Evolutionary conservation across 2,888 invertebrate genomes (phyloP).

Genomic region (Noctua janthe): DNA sequence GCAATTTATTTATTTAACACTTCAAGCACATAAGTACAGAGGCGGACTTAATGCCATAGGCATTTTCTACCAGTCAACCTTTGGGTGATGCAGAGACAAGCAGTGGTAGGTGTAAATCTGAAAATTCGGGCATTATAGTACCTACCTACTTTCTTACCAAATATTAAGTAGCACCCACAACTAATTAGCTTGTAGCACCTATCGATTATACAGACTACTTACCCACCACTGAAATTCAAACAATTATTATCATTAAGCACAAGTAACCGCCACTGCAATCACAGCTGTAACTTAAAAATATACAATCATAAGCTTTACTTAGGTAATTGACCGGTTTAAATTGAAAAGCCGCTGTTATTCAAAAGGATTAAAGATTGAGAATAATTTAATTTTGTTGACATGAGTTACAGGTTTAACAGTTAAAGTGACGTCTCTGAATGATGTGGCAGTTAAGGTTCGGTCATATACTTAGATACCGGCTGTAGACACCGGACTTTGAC

Average conservation of each 20-base stretch:
- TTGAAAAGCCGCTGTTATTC: not conserved
- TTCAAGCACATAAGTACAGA: too few species aligned
- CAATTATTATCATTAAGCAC: not conserved
- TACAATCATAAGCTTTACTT: not conserved
- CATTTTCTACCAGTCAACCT: too few species aligned
- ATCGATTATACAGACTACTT: not conserved
- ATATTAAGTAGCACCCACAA: not conserved
- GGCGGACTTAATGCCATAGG: too few species aligned
- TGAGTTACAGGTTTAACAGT: not conserved
- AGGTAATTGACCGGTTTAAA: not conserved
- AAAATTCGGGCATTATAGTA: not conserved
- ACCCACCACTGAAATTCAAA: not conserved
- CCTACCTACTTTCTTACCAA: not conserved
- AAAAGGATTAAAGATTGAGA: not conserved
- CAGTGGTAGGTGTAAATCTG: too few species aligned
- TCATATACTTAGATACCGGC: not conserved
- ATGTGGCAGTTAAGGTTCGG: not conserved
- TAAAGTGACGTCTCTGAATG: not conserved
- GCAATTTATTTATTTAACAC: too few species aligned
- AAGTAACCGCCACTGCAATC: not conserved
- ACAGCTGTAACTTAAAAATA: not conserved
- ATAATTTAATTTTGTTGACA: not conserved
- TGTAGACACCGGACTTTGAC: not conserved
- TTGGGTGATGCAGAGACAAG: too few species aligned
- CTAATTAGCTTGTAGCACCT: conserved; percentile 6